A percentile compares a stretch with the other conserved stretches of the same genome.
phyloP scores from a whole-genome alignment of 2,113 vertebrate genomes.

The Taxidea taxus region DNA sequence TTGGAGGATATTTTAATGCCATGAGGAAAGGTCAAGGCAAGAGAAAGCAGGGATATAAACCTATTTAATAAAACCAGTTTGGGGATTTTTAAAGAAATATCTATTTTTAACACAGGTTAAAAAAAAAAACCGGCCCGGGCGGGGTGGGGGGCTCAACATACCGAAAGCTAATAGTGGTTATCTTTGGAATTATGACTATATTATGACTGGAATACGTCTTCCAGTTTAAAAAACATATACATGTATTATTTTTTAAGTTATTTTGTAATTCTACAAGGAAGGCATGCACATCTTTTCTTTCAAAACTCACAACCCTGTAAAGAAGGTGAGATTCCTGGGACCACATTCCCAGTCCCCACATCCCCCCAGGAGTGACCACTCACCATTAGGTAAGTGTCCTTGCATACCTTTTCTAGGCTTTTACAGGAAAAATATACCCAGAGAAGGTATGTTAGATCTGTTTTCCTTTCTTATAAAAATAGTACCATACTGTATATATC shows the following conservation, averaged over 20 bases:
- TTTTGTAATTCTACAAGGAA: constrained; percentile 24
- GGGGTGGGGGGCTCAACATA: neutral
- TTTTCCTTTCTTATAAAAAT: neutral
- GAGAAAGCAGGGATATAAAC: constrained; percentile 26
- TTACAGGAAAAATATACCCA: neutral
- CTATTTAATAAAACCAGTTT: neutral
- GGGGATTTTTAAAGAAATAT: neutral
- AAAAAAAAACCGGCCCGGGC: neutral
- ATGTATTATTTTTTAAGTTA: constrained; percentile 23
- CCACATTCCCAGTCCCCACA: neutral
- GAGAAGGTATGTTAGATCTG: neutral
- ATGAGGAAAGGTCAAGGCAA: constrained; percentile 33
- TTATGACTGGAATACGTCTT: constrained; percentile 10
- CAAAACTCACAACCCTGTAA: neutral
- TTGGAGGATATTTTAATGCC: constrained; percentile 28
- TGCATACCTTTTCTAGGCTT: neutral
- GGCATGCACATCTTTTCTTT: neutral
- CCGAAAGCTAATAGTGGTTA: neutral
- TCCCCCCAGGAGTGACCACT: neutral
- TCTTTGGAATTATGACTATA: neutral
- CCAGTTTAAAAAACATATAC: neutral
- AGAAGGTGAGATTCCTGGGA: neutral
- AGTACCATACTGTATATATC: neutral
- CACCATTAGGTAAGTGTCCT: neutral
- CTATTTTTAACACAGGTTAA: neutral